Conservation (phyloP, 2,113 vertebrate genomes). For the Pseudopipra pipra region DNA sequence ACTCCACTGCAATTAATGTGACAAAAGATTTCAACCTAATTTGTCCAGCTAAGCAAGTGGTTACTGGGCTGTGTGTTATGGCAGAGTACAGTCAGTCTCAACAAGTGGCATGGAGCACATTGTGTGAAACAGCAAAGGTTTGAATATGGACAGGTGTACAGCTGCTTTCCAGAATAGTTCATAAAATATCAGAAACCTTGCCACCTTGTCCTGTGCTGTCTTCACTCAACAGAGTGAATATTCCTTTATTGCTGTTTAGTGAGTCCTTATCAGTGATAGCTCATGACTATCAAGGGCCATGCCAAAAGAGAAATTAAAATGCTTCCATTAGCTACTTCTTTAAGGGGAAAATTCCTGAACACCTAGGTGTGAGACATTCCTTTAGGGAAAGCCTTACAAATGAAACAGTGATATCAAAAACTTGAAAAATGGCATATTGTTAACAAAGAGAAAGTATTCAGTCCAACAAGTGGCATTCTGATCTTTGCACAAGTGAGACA, state of each 20-base stretch:
- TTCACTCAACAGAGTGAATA: not conserved
- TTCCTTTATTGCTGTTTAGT: not conserved
- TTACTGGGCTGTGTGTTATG: not conserved
- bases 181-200: not conserved
- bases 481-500: not conserved
- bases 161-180: not conserved
- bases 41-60: not conserved
- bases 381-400: not conserved
- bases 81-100: not conserved
- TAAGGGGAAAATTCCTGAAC: not conserved
- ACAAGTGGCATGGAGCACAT: not conserved
- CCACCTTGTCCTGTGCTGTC: not conserved
- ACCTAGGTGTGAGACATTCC: not conserved
- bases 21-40: not conserved
- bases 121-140: not conserved
- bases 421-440: rapidly evolving
- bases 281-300: not conserved
- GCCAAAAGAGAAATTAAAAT: not conserved
- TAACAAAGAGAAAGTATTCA: not conserved
- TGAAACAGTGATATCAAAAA: not conserved
- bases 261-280: not conserved
- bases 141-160: not conserved
- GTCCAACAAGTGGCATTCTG: not conserved
- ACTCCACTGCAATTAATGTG: not conserved
- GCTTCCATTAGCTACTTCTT: not conserved